A percentile compares a stretch with the other conserved stretches of the same genome.
Evolutionary conservation across 2,113 vertebrate genomes (phyloP).

Genomic region (Prochilodus magdalenae): DNA sequence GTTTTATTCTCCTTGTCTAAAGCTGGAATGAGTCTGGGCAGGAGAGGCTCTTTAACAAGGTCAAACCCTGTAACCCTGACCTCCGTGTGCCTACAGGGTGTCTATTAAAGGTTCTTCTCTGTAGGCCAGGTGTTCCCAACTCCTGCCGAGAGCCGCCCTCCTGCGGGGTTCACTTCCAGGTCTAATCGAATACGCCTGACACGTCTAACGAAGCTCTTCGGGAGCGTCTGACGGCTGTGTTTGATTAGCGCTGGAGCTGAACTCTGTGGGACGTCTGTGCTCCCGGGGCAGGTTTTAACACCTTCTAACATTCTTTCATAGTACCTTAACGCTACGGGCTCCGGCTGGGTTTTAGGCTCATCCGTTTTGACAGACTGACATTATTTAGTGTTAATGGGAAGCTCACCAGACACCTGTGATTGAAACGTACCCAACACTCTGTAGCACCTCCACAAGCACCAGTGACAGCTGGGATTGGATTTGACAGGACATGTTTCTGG

Average conservation of each 20-base stretch:
- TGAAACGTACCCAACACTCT: too few relatives aligned
- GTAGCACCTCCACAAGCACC: too few relatives aligned
- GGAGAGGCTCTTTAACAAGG: not conserved
- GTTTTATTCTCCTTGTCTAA: constrained; percentile 29
- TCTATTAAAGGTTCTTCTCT: not conserved
- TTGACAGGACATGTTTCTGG: too few relatives aligned
- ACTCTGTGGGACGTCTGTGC: not conserved
- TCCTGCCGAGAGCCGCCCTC: not conserved
- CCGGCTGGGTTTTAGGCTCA: not conserved
- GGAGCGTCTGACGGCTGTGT: not conserved
- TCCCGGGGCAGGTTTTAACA: not conserved
- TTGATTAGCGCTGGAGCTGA: not conserved
- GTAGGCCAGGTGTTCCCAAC: not conserved
- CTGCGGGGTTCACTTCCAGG: not conserved
- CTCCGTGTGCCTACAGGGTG: not conserved
- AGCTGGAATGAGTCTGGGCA: constrained; percentile 1
- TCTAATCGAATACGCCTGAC: not conserved
- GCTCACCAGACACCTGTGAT: too few relatives aligned
- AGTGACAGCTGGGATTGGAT: too few relatives aligned
- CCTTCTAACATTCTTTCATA: constrained; percentile 2
- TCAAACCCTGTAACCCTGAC: not conserved
- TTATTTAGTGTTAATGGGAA: too few relatives aligned
- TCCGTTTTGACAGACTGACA: not conserved
- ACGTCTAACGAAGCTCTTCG: not conserved
- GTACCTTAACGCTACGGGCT: not conserved